Evolutionary conservation across 1,140 invertebrate species (phyloP).

Genomic region (Atta cephalotes): DNA sequence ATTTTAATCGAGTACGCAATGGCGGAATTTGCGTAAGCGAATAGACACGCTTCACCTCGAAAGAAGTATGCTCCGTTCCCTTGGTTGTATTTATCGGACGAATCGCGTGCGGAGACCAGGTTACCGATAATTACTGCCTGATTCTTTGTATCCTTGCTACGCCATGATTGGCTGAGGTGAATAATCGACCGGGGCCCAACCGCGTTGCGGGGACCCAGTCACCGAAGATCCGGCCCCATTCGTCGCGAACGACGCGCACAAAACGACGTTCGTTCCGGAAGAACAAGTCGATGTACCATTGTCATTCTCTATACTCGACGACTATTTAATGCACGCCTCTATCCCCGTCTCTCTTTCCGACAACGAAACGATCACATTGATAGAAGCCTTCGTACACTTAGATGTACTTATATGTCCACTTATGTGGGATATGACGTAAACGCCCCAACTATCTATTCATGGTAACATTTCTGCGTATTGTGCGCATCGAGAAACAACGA

Average conservation of each 20-base stretch:
- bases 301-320: conserved; percentile 70
- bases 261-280: conserved; percentile 69
- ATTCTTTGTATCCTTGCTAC: conserved; percentile 60
- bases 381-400: conserved; percentile 67
- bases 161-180: conserved; percentile 68
- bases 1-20: conserved; percentile 5
- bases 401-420: conserved; percentile 54
- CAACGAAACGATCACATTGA: conserved; percentile 54
- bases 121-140: conserved; percentile 28
- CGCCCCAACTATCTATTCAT: conserved; percentile 29
- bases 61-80: conserved; percentile 15
- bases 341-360: conserved; percentile 43
- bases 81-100: conserved; percentile 31
- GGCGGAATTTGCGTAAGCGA: conserved; percentile 8
- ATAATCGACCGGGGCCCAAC: conserved; percentile 66
- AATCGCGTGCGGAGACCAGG: conserved; percentile 54
- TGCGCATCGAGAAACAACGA: background rate
- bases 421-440: conserved; percentile 46
- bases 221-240: conserved; percentile 81
- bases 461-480: conserved; percentile 22
- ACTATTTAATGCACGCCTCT: conserved; percentile 65
- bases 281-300: conserved; percentile 70
- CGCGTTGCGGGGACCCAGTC: conserved; percentile 74
- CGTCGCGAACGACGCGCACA: conserved; percentile 64
- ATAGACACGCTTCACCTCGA: conserved; percentile 42